Evolutionary conservation across 2,797 vertebrate species (phyloP), one percentile per base, ranked within the genome.

Genomic region (Muscicapa striata): DNA sequence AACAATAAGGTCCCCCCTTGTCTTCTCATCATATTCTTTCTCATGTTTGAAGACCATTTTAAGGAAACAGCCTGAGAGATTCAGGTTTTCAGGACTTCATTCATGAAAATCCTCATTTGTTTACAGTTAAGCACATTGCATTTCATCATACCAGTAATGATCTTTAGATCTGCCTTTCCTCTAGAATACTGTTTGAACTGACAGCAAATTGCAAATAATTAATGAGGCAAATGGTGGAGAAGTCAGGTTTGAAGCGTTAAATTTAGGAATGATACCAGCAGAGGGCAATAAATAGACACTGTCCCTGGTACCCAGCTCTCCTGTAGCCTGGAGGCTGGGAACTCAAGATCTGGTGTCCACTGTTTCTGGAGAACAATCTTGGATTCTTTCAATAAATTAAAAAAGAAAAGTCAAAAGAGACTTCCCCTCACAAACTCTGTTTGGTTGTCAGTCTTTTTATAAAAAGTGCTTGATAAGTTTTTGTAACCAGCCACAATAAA

Each of bases 251-350:
- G 72, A 87, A 87, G 41, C 59, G 45, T 34, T 54, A 72, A 10
- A 84, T 85, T 46, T 84, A 74, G 75, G 40, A 46, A 68, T 48
- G 46, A 58, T 83, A 55, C 82, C 93, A 92, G 84, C 89, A 95
- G 89, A 92, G 93, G 94, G 87, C 92, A 92, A 93, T 95, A 89
- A 90, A 90, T 30, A 89, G 84, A 77, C 81, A 64, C 46, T 8
- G 5, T 87, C 78, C 54, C 68, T 79, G 38, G 30, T n/a, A 92
- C 24, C 46, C 59, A 66, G 40, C 6, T 54, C 38, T 87, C 62
- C 81, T 74, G 30, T 48, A 74, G 61, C 34, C 34, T 36, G 45
- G 38, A 70, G 43, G 14, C 45, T 82, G 61, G 38, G 43, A 77
- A 23, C 54, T 76, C 72, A 87, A 75, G 55, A 45, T 15, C 30